Conservation (phyloP, 2,113 vertebrate genomes). For the Rhegmatorhina hoffmannsi region DNA sequence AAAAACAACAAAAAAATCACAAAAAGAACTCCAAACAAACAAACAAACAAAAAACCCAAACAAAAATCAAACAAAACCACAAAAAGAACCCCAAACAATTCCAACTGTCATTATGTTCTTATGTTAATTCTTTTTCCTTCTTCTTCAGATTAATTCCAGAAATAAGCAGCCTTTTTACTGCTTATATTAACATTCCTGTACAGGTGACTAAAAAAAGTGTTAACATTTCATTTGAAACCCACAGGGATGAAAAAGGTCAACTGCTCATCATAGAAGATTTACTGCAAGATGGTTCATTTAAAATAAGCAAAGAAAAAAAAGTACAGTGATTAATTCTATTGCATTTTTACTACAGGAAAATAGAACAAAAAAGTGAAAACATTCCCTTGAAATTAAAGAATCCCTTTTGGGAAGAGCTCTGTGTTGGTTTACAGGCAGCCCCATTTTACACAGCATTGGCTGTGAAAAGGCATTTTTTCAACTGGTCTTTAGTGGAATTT, state of each 20-base stretch:
- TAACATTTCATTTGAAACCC: not conserved
- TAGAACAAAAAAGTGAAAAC: not conserved
- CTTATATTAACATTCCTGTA: not conserved
- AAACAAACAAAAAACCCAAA: no score
- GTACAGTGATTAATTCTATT: not conserved
- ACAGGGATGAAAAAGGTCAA: not conserved
- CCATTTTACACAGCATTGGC: not conserved
- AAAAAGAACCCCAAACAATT: not conserved
- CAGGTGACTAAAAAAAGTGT: not conserved
- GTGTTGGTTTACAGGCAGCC: not conserved
- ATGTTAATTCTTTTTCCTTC: not conserved
- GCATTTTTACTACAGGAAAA: slow-evolving; percentile 5
- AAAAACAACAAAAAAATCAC: no score
- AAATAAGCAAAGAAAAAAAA: not conserved
- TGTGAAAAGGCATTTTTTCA: slow-evolving; percentile 47
- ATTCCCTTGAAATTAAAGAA: not conserved
- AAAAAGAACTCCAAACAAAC: no score
- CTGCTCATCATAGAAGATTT: not conserved
- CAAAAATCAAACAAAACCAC: no score
- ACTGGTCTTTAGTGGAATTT: not conserved
- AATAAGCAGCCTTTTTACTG: not conserved
- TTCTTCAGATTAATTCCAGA: not conserved
- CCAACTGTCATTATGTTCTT: not conserved
- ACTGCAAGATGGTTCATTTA: not conserved
- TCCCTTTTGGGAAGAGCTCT: not conserved